phyloP scores from a whole-genome alignment of 2,113 vertebrate species.

The Arenaria interpres region DNA sequence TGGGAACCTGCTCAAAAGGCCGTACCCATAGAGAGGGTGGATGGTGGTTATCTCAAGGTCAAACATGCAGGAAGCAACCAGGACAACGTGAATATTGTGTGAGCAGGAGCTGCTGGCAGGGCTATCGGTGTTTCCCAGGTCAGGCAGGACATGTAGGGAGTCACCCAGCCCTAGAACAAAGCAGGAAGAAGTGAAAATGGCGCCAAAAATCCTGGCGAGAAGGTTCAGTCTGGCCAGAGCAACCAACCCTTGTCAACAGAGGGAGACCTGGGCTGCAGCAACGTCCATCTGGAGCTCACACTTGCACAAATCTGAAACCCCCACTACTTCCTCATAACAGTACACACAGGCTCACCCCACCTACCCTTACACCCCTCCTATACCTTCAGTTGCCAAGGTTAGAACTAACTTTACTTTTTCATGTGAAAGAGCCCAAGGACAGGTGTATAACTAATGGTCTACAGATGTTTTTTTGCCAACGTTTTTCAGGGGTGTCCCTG shows the following conservation, averaged over 20 bases:
- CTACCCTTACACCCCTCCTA: neutral
- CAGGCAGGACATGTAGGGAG: slow-evolving; percentile 27
- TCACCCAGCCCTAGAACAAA: neutral
- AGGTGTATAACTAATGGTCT: neutral
- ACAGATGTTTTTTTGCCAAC: neutral
- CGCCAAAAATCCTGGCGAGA: neutral
- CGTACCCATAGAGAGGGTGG: neutral
- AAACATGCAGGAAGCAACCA: neutral
- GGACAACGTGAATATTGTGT: neutral
- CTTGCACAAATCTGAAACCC: neutral
- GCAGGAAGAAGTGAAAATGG: slow-evolving; percentile 25
- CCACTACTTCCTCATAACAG: neutral
- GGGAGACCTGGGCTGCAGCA: neutral
- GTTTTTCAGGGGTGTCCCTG: neutral
- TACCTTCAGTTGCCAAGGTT: neutral
- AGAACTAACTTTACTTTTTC: neutral
- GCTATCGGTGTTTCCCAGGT: neutral
- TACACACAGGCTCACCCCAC: neutral
- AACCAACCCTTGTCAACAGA: neutral
- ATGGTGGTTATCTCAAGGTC: neutral
- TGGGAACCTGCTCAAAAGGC: slow-evolving; percentile 6
- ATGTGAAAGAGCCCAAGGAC: neutral
- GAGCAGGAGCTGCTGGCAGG: neutral
- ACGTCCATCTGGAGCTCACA: neutral
- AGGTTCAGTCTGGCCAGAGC: neutral